These are phyloP conservation scores for Augochlora pura DNA, from an alignment of 1,140 invertebrate species.

Conservation along the genomic window DNA sequence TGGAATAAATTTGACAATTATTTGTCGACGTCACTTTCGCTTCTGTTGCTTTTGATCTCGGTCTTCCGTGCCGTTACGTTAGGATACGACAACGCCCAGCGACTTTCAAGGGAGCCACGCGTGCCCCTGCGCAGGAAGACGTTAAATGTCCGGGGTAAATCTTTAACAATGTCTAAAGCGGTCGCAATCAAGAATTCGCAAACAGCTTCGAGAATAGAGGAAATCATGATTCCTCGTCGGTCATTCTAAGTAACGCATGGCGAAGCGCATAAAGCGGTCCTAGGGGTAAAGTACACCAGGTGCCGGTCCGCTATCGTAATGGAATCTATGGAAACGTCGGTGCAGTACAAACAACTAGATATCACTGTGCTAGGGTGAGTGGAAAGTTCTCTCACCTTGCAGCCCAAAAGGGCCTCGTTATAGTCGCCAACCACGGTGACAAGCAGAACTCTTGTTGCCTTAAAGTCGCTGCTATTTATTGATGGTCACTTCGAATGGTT, in stretches of 20 bases:
- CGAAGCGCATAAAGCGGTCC: not conserved
- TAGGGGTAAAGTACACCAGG: conserved; percentile 14
- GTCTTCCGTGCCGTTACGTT: too few relatives aligned
- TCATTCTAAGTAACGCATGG: conserved; percentile 1
- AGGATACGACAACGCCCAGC: too few relatives aligned
- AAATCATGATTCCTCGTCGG: not conserved
- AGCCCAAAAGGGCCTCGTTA: conserved; percentile 1
- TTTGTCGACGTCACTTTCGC: too few relatives aligned
- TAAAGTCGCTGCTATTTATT: not conserved
- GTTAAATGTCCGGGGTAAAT: not conserved
- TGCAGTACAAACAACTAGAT: conserved; percentile 30
- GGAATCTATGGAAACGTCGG: conserved; percentile 40
- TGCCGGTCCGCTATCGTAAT: conserved; percentile 32
- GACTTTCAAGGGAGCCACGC: not conserved
- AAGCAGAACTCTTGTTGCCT: not conserved
- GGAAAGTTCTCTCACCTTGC: conserved; percentile 14
- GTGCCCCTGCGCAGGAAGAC: not conserved
- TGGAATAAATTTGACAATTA: too few relatives aligned
- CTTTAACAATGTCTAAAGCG: not conserved
- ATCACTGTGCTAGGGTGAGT: not conserved
- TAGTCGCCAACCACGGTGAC: not conserved
- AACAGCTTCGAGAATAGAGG: not conserved
- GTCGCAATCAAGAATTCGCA: not conserved
- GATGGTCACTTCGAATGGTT: not conserved
- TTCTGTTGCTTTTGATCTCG: too few relatives aligned